Conservation (phyloP, 2,113 vertebrate genomes). For the Hemiscyllium ocellatum region DNA sequence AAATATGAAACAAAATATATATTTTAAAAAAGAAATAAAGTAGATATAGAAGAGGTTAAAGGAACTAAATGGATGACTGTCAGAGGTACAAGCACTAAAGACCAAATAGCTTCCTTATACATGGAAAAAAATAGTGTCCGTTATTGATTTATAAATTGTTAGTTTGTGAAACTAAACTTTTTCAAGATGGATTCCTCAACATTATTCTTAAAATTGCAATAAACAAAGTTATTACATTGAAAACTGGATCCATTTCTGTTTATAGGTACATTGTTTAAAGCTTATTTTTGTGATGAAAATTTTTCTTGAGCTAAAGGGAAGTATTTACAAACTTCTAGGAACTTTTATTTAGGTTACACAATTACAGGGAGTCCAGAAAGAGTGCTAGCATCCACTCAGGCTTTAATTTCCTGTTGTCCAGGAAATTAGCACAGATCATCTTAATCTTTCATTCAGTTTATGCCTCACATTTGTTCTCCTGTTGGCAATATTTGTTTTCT, state of each 20-base stretch:
- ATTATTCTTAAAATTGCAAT: not conserved
- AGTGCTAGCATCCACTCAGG: constrained; percentile 32
- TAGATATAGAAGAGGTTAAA: not conserved
- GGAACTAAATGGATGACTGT: not conserved
- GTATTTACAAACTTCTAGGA: not conserved
- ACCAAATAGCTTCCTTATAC: not conserved
- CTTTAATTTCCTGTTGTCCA: constrained; percentile 90
- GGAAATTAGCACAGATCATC: constrained; percentile 75
- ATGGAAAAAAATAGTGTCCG: not conserved
- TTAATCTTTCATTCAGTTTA: constrained; percentile 53
- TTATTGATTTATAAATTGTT: not conserved
- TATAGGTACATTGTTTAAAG: not conserved
- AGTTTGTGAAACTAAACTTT: not conserved
- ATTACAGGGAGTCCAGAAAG: not conserved
- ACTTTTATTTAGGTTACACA: not conserved
- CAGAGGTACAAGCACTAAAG: not conserved
- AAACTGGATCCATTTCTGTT: not conserved
- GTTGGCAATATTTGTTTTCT: constrained; percentile 22
- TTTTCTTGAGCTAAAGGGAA: not conserved
- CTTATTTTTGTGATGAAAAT: not conserved
- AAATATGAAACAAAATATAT: not conserved
- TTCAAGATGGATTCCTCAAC: not conserved
- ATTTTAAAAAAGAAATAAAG: not conserved
- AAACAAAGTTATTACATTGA: not conserved
- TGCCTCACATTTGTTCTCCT: constrained; percentile 19